Percentiles rank a stretch among this genome's conserved stretches.
These are phyloP conservation scores for Platyscapa corneri DNA, from an alignment of 1,140 invertebrate species.

Conservation along the genomic window DNA sequence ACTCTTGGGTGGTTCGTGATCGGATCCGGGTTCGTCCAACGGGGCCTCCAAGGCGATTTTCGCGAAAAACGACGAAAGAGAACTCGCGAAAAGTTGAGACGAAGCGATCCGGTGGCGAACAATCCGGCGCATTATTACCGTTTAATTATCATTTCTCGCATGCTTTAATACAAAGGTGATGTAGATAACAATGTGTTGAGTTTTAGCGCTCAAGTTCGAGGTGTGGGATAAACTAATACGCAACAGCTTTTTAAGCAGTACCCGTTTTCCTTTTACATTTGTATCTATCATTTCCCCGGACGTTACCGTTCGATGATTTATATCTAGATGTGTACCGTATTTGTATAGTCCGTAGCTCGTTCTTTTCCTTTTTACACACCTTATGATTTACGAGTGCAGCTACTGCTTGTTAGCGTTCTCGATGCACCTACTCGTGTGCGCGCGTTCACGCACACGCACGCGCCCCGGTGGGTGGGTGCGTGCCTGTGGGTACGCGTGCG, in stretches of 20 bases:
- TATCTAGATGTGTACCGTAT: neutral
- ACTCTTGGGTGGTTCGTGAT: neutral
- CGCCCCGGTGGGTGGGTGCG: no score
- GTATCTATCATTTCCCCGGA: neutral
- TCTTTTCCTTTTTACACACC: neutral
- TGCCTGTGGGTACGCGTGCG: no score
- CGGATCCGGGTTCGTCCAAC: neutral
- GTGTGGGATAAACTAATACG: constrained; percentile 13
- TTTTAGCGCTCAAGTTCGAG: neutral
- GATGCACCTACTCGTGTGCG: neutral
- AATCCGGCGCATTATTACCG: neutral
- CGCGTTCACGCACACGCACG: neutral
- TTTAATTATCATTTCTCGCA: constrained; percentile 19
- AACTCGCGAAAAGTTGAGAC: neutral
- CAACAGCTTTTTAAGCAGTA: neutral
- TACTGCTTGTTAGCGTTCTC: neutral
- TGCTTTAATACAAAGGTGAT: constrained; percentile 11
- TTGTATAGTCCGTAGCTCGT: neutral
- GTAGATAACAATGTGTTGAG: constrained; percentile 10
- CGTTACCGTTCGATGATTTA: neutral
- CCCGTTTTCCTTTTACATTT: neutral
- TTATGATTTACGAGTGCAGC: neutral
- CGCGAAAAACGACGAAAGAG: no score
- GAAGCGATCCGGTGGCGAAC: neutral
- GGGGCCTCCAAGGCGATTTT: no score